A percentile compares a stretch with the other conserved stretches of the same genome.
Evolutionary conservation across 2,113 vertebrate species (phyloP).

Genomic region (Carettochelys insculpta): DNA sequence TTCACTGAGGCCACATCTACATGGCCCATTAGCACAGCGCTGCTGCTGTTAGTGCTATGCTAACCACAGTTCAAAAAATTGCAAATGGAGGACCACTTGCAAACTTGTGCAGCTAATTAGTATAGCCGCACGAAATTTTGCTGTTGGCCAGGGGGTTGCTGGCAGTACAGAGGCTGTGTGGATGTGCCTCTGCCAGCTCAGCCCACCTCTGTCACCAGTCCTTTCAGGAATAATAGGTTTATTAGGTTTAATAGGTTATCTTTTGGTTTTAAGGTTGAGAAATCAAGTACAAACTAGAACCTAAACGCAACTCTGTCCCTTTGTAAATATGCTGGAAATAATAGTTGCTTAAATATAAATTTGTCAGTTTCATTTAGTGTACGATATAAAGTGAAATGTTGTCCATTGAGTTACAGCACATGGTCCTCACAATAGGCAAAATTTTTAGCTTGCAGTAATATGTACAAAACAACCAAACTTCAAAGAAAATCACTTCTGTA

Average conservation of each 20-base stretch:
- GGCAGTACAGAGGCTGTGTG: too few species aligned
- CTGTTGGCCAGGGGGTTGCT: too few species aligned
- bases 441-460: slow-evolving; percentile 29
- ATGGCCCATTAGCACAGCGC: too few species aligned
- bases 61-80: too few species aligned
- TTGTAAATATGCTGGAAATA: not conserved
- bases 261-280: not conserved
- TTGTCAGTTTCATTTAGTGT: not conserved
- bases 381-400: not conserved
- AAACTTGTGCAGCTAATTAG: too few species aligned
- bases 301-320: not conserved
- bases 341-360: not conserved
- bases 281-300: not conserved
- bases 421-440: not conserved
- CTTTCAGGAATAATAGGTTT: too few species aligned
- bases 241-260: not conserved
- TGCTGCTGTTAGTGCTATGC: not conserved
- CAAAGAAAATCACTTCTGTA: not conserved
- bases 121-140: too few species aligned
- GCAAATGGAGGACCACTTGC: too few species aligned
- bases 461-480: not conserved
- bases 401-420: not conserved
- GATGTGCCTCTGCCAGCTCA: too few species aligned
- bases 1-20: accelerated
- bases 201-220: too few species aligned